These are phyloP conservation scores for Harpalus rufipes DNA, from an alignment of 2,888 invertebrate species.

Conservation along the genomic window DNA sequence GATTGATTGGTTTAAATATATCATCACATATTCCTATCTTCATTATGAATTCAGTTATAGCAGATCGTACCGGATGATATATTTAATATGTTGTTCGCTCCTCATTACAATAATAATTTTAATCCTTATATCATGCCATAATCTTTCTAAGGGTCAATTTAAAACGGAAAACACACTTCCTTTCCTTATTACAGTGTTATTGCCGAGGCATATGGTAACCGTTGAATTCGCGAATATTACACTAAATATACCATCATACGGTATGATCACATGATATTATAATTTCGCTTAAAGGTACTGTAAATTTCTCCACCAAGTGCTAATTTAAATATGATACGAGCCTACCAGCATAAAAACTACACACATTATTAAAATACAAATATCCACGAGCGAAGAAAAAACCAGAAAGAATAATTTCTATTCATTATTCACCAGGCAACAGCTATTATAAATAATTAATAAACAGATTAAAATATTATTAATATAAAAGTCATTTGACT, in stretches of 20 bases:
- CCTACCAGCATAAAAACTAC: conserved; percentile 36
- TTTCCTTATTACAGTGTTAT: neutral
- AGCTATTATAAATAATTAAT: conserved; percentile 50
- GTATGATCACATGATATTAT: conserved; percentile 6
- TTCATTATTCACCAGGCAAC: conserved; percentile 30
- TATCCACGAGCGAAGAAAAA: conserved; percentile 24
- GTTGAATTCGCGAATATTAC: conserved; percentile 7
- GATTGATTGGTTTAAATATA: neutral
- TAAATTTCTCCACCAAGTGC: conserved; percentile 7
- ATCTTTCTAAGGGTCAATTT: neutral
- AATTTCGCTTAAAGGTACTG: neutral
- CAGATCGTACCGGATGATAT: neutral
- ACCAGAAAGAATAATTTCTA: conserved; percentile 23
- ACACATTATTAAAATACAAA: conserved; percentile 31
- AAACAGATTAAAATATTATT: conserved; percentile 53
- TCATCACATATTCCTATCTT: neutral
- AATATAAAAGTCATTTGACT: conserved; percentile 38
- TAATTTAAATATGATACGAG: conserved; percentile 36
- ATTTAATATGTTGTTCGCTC: neutral
- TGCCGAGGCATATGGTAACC: neutral
- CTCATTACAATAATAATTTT: neutral
- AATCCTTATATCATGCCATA: neutral
- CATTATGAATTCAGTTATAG: too few species aligned
- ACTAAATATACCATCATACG: conserved; percentile 37
- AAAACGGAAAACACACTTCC: neutral